phyloP scores from a whole-genome alignment of 2,797 vertebrate species.

The Rhincodon typus region DNA sequence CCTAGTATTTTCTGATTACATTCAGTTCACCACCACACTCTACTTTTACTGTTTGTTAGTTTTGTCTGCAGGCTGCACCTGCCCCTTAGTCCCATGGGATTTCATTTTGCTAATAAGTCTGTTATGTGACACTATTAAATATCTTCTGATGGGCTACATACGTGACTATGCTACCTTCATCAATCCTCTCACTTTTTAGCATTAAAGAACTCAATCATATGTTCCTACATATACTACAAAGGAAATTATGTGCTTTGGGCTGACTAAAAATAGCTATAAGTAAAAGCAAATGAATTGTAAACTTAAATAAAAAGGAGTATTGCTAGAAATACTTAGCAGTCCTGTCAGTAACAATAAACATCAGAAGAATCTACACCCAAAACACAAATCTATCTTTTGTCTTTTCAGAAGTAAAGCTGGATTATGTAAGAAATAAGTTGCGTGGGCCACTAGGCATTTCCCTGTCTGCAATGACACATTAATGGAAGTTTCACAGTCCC shows the following conservation, averaged over 20 bases:
- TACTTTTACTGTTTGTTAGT: background rate
- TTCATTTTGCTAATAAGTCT: background rate
- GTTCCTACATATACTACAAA: background rate
- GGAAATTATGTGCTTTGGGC: background rate
- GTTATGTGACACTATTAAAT: background rate
- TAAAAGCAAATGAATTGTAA: background rate
- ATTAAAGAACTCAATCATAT: background rate
- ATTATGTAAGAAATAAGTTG: conserved; percentile 1
- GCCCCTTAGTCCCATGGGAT: background rate
- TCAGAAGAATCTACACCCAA: background rate
- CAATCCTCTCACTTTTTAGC: background rate
- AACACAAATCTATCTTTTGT: background rate
- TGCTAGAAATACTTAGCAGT: background rate
- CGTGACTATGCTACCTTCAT: background rate
- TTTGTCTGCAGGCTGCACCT: background rate
- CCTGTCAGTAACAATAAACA: background rate
- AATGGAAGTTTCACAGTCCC: background rate
- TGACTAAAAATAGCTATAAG: background rate
- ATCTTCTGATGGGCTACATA: background rate
- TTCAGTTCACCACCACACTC: background rate
- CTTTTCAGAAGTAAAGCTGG: too few species aligned
- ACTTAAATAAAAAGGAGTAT: background rate
- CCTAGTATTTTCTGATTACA: background rate
- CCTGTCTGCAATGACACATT: conserved; percentile 13
- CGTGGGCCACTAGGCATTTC: background rate